Conservation (phyloP, 2,888 invertebrate genomes). For the Sminthurinus aureus region DNA sequence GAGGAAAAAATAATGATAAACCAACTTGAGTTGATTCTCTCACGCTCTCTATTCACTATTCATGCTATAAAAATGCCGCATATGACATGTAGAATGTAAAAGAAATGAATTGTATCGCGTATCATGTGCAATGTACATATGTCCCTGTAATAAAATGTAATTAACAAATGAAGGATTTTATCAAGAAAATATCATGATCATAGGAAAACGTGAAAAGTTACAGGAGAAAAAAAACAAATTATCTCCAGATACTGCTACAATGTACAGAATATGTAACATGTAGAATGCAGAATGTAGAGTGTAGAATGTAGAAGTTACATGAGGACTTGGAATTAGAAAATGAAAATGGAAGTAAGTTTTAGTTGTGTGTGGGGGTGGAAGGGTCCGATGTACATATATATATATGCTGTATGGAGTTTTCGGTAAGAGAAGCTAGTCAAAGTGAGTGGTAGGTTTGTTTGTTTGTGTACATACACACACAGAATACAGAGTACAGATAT, state of each 20-base stretch:
- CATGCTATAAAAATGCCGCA: too few species aligned
- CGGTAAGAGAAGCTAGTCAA: too few species aligned
- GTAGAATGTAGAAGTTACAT: neutral
- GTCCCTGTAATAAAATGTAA: constrained; percentile 21
- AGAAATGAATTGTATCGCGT: neutral
- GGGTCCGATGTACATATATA: constrained; percentile 2
- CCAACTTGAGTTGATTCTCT: neutral
- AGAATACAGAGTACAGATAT: neutral
- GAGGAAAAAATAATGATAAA: neutral
- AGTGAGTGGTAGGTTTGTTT: too few species aligned
- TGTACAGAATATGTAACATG: neutral
- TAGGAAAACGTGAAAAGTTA: neutral
- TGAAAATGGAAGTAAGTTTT: constrained; percentile 6
- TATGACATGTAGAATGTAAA: neutral
- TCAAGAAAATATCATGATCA: neutral
- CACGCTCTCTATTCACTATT: neutral
- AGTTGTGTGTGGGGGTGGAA: constrained; percentile 25
- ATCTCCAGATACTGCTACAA: too few species aligned
- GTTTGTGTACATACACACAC: neutral
- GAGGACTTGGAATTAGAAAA: neutral
- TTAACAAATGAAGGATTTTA: constrained; percentile 32
- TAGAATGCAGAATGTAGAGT: neutral
- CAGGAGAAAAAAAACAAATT: neutral
- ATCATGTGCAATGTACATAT: neutral
- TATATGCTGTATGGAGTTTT: neutral